Conservation (phyloP, 2,888 invertebrate genomes). For the Slavum lentiscoides region DNA sequence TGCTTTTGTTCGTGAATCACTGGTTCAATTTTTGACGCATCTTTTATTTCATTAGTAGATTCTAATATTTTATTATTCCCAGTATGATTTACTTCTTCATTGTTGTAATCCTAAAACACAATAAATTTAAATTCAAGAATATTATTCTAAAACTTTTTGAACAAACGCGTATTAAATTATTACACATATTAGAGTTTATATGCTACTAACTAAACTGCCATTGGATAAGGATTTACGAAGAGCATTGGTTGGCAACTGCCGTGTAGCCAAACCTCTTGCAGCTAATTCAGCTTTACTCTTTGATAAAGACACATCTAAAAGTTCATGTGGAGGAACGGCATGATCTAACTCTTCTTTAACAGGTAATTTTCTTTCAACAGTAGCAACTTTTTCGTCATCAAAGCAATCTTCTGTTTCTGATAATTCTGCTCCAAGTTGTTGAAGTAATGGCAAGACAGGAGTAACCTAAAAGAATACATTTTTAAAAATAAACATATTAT, state of each 20-base stretch:
- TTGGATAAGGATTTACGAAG: conserved; percentile 63
- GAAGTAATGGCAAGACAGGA: conserved; percentile 69
- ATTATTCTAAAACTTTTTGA: too few relatives aligned
- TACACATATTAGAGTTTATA: not conserved
- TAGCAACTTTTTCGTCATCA: conserved; percentile 75
- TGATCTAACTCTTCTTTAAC: conserved; percentile 76
- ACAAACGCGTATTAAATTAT: not conserved
- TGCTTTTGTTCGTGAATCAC: conserved; percentile 31
- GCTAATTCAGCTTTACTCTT: conserved; percentile 86
- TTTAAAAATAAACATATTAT: not conserved
- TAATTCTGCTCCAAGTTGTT: conserved; percentile 74
- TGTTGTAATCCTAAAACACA: conserved; percentile 34
- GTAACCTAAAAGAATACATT: conserved; percentile 59
- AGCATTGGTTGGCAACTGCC: conserved; percentile 66
- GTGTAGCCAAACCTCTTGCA: conserved; percentile 70
- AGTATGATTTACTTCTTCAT: conserved; percentile 27
- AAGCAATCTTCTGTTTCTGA: conserved; percentile 86
- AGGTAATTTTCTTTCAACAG: conserved; percentile 69
- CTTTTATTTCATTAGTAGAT: conserved; percentile 14
- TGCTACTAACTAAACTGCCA: conserved; percentile 67
- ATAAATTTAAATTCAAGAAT: not conserved
- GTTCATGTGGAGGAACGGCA: conserved; percentile 82
- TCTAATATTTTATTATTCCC: conserved; percentile 14
- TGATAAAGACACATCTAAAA: conserved; percentile 84
- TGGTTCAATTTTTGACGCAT: conserved; percentile 26